Evolutionary conservation across 92 coral and sea anemone genomes (phyloP), one percentile per base, ranked within the genome.

Genomic region (Isaurus tuberculatus): DNA sequence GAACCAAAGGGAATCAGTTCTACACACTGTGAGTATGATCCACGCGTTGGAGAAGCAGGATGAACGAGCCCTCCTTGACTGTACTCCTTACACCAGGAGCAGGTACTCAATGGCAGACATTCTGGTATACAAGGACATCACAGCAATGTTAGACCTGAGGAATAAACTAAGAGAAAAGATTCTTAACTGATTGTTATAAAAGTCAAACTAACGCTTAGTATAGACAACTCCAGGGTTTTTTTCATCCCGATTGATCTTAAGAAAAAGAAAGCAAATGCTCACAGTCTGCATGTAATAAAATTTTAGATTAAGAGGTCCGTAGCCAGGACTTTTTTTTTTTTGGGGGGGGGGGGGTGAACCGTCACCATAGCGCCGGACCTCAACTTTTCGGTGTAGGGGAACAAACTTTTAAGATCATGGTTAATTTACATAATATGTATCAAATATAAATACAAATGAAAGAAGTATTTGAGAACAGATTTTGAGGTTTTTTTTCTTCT

Each of bases 41-140:
- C 87, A 83, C 42, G 86, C 97, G 17, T 64, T 92, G 16, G 72
- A 86, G 83, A 90, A 81, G 43, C 81, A 86, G 20, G 53, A 65
- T 16, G 57, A 64, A 34, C 43, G 51, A 16, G 86, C 80, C 71
- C 86, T 65, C 25, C 29, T 65, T 33, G 88, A 86, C 57, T 70
- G 72, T 46, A 65, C 63, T 8, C 57, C 80, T 31, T 48, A 70
- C 60, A 73, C 33, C 42, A 72, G 28, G 31, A 65, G 40, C 70
- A 53, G 85, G 57, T 73, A 91, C 9, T 95, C 98, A 33, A 94
- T 95, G 98, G 91, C 97, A 48, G 98, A 95, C 73, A 83, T 95
- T 42, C 79, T 95, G 48, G 82, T 70, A 28, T 51, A 70, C 71
- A 95, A 95, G 80, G 98, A 95, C 51, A 86, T 94, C 9, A 79